Evolutionary conservation across 37 sponge, comb jelly and placozoan genomes (phyloP), one percentile per base, ranked within the genome.

Genomic region (Theonella swinhoei): DNA sequence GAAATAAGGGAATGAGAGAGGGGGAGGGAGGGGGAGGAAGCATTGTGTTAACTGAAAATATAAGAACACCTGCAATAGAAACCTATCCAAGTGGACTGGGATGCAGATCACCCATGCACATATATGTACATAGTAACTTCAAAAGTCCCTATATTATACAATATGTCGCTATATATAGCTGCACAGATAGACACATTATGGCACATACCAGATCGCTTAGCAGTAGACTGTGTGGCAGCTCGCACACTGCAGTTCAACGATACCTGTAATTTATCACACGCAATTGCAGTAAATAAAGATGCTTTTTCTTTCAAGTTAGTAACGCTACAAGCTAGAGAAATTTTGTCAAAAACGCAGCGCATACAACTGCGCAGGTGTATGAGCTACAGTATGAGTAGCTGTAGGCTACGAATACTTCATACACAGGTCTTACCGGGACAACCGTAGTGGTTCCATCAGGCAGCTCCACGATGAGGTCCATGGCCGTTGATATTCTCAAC

Each of bases 401-500:
- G n/a, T n/a, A n/a, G n/a, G n/a, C n/a, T n/a, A n/a, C n/a, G n/a
- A n/a, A n/a, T n/a, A n/a, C n/a, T n/a, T n/a, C n/a, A n/a, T n/a
- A n/a, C n/a, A n/a, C n/a, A n/a, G n/a, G n/a, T n/a, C 82, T 72
- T 39, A 82, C 82, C 66, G 82, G 73, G 34, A 82, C 62, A 31
- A 40, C 68, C 58, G 65, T 75, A 3, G 25, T 75, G 31, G 67
- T 65, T 28, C 76, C 76, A 42, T 84, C 74, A 30, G 85, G 58
- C 42, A 84, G 68, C 63, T 84, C 85, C 76, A 84, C 85, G 39
- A 63, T 65, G 29, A 84, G 42, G 41, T 84, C 77, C 85, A 84
- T 84, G 2, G 5, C 41, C 4, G 20, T 19, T n/a, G n/a, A n/a
- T n/a, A n/a, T n/a, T n/a, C n/a, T n/a, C n/a, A n/a, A n/a, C n/a